Base-by-base conservation (phyloP, 2,888 invertebrate genomes). In the Idaea aversata region DNA sequence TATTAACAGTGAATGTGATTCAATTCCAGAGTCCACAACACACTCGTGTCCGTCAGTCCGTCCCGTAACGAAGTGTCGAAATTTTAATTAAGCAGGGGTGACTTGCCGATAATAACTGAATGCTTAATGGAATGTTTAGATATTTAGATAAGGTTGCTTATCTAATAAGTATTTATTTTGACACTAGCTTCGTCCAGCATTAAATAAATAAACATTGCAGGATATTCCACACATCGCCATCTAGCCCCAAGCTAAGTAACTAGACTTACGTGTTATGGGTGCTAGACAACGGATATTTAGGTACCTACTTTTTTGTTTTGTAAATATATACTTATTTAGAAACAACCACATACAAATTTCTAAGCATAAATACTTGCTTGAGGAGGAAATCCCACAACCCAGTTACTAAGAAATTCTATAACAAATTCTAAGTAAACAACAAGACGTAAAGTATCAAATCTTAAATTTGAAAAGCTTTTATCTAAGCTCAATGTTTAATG, bases 1-100 rank as follows among this genome's bases (percentile, higher is more conserved):
- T 89, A 90, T 89, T 90, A 90, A 85, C 88, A 80, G 83, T 86
- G 87, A 88, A 88, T 89, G 88, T 86, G 83, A 88, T 91, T 88
- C 88, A 86, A 90, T 91, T 88, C 86, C 82, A 79, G 83, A 88
- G 90, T 88, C 88, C 85, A 90, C 91, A 87, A 85, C 82, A 79
- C 77, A 78, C 77, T 75, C 80, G 83, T 81, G 84, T 84, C 79
- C 78, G 34, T 34, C 16, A 34, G 10, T 25, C 59, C 59, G 76
- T 74, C 70, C 77, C 77, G 81, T 83, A 87, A 84, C 83, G 78
- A 84, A 80, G 78, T 77, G 73, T 72, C 69, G 73, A 71, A 68
- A 68, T 70, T 70, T 65, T 85, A 84, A 87, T 83, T 83, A 86
- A 83, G 77, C 70, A 75, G 73, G 79, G 84, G 83, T 87, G 83